A percentile compares a stretch with the other conserved stretches of the same genome.
These are phyloP conservation scores for Dermochelys coriacea DNA, from an alignment of 2,797 vertebrate genomes.

Conservation along the genomic window DNA sequence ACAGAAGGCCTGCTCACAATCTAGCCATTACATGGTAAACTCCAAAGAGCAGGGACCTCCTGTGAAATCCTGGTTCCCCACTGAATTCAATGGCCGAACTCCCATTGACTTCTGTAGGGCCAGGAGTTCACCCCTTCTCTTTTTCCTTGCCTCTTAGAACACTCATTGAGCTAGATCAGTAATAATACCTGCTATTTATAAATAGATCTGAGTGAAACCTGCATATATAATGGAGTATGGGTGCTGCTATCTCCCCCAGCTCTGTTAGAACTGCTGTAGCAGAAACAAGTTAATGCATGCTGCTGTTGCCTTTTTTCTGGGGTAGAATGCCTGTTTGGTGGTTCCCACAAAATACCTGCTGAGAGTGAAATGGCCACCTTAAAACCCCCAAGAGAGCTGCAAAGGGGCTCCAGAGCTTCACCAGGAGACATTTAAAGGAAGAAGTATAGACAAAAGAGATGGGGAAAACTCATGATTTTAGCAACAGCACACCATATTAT, in stretches of 20 bases:
- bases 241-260: background rate
- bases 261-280: background rate
- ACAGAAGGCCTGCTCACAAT: background rate
- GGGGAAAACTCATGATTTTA: background rate
- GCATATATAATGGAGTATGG: background rate
- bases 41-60: conserved; percentile 1
- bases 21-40: background rate
- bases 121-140: conserved; percentile 1
- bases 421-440: background rate
- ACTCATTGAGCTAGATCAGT: conserved; percentile 8
- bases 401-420: background rate
- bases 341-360: background rate
- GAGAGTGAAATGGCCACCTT: background rate
- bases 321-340: background rate
- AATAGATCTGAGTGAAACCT: background rate
- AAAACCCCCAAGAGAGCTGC: background rate
- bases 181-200: background rate
- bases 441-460: background rate
- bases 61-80: background rate
- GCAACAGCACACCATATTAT: background rate
- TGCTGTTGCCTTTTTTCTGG: background rate
- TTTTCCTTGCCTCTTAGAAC: background rate
- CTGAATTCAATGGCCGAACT: conserved; percentile 16
- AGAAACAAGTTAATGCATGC: conserved; percentile 24
- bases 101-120: background rate